Percentiles rank a stretch among this genome's conserved stretches.
Conservation (phyloP, 2,797 vertebrate species). For the Lycodopsis pacificus region DNA sequence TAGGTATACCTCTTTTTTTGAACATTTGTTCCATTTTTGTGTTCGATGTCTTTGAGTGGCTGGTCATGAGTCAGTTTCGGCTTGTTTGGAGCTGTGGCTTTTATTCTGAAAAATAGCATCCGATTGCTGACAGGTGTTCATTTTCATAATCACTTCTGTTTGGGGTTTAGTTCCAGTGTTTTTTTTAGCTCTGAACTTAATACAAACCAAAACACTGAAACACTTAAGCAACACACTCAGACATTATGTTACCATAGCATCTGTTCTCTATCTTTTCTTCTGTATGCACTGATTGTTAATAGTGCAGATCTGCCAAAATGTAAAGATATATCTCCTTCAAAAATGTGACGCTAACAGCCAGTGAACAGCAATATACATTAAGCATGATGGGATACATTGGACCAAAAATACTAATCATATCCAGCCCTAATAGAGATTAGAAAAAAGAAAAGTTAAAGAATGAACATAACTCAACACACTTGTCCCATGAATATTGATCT, state of each 20-base stretch:
- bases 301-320: background rate
- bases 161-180: slow-evolving; percentile 6
- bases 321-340: background rate
- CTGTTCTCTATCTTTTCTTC: background rate
- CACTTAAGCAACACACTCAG: background rate
- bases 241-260: background rate
- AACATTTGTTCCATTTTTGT: background rate
- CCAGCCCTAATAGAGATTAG: background rate
- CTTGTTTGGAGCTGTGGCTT: slow-evolving; percentile 15
- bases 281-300: background rate
- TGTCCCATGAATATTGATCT: too few species aligned
- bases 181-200: slow-evolving; percentile 14
- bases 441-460: too few species aligned
- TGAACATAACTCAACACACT: background rate
- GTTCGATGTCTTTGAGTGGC: slow-evolving; percentile 20
- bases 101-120: slow-evolving; percentile 34
- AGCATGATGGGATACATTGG: background rate
- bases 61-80: slow-evolving; percentile 13
- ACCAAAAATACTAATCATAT: background rate
- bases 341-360: background rate
- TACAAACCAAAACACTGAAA: background rate
- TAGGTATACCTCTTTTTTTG: background rate
- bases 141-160: slow-evolving; percentile 45
- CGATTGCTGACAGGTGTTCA: slow-evolving; percentile 47
- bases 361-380: background rate